Percentiles rank a stretch among this genome's conserved stretches.
Evolutionary conservation across 1,140 invertebrate genomes (phyloP).

Genomic region (Lucilia cuprina): DNA sequence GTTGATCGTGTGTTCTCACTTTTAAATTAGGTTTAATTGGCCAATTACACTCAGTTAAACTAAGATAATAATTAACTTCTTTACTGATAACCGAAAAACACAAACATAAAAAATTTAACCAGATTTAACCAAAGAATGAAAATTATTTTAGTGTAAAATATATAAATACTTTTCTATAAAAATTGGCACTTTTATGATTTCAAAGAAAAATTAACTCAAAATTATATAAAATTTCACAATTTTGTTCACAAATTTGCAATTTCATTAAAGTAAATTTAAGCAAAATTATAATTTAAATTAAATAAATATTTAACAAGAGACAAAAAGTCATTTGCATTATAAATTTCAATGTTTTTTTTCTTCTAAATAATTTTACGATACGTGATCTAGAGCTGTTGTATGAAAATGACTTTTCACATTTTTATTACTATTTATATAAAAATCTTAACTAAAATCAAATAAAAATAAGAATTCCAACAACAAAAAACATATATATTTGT

Average conservation of each 20-base stretch:
- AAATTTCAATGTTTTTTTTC: background rate
- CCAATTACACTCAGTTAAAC: no score
- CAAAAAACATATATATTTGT: background rate
- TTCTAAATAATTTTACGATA: background rate
- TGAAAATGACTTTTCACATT: constrained; percentile 15
- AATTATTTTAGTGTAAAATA: no score
- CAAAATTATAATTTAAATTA: background rate
- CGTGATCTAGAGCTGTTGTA: background rate
- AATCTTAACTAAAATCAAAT: background rate
- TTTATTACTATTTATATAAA: background rate
- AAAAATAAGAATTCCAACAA: background rate
- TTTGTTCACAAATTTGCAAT: background rate
- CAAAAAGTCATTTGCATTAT: background rate
- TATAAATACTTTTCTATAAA: no score
- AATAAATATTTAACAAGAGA: background rate
- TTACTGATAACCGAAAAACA: no score
- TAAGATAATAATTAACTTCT: no score
- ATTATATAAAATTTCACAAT: no score
- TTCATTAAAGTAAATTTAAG: background rate
- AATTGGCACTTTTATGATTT: no score
- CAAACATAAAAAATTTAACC: no score
- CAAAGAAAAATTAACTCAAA: no score
- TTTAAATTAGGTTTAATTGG: no score
- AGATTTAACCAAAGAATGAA: no score
- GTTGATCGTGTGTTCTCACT: no score